Conservation (phyloP, 2,113 vertebrate genomes). For the Accipiter virgatus region DNA sequence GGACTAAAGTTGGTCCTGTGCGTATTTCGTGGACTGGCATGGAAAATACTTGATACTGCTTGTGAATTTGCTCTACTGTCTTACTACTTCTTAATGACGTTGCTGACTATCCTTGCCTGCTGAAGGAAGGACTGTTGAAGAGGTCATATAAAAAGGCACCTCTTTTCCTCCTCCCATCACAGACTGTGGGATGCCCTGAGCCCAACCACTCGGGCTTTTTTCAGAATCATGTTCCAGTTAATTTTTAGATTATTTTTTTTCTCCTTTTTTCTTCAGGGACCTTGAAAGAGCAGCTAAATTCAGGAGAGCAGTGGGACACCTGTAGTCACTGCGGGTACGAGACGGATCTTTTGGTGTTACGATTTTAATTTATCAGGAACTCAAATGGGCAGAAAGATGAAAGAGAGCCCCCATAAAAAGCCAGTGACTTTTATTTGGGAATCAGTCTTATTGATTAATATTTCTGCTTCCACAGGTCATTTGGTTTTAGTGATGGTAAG, state of each 20-base stretch:
- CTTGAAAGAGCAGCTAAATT: background rate
- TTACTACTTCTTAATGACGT: fast-evolving
- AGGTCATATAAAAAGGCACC: background rate
- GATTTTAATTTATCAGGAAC: background rate
- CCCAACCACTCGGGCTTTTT: background rate
- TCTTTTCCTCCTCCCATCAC: background rate
- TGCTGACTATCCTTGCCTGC: background rate
- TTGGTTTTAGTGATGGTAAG: background rate
- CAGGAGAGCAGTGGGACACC: background rate
- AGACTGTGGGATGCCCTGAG: background rate
- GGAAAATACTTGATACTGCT: background rate
- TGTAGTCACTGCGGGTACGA: background rate
- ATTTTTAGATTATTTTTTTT: background rate
- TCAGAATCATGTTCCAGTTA: background rate
- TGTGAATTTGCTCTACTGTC: background rate
- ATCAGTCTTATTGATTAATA: background rate
- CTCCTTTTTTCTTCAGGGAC: background rate
- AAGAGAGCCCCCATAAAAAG: background rate
- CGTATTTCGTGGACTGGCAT: background rate
- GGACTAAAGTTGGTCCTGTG: background rate
- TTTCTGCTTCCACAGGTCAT: background rate
- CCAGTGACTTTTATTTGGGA: background rate
- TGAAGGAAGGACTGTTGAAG: background rate
- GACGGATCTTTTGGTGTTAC: background rate
- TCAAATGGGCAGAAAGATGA: background rate